Evolutionary conservation across 2,888 invertebrate species (phyloP), one percentile per base, ranked within the genome.

Genomic region (Zhuqinia jingwanae): DNA sequence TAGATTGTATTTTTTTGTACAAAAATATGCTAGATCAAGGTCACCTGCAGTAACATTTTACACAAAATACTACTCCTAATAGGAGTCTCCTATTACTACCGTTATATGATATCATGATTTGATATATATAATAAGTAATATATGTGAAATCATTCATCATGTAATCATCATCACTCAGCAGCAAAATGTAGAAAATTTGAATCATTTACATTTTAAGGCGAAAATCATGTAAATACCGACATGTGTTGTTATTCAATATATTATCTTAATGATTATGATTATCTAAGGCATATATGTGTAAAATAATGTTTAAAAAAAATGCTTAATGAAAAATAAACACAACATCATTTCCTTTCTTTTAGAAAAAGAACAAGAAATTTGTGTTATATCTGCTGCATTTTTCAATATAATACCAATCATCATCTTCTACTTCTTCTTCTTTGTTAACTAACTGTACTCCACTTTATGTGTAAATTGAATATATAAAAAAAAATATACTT

Each of bases 241-340:
- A 68, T 30, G 45, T 68, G 68, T 68, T 68, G 58, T 42, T 58
- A 77, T 77, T 77, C 25, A 78, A 78, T 25, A 17, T 45, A 11
- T 22, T 78, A 78, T 78, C 78, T 78, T 45, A 78, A 78, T 78
- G 27, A 47, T 58, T 36, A 77, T 77, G 8, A 15, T 47, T 50
- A 75, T 75, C 58, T 8, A 50, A 13, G n/a, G 53, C 53, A 53
- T 1, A 17, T 6, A 20, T 2, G n/a, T n/a, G 53, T 8, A 17
- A 11, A 47, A 47, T 47, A 2, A 2, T 47, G 11, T 47, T n/a
- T n/a, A n/a, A n/a, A n/a, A n/a, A n/a, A n/a, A n/a, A n/a, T n/a
- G n/a, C n/a, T n/a, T n/a, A n/a, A n/a, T n/a, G n/a, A n/a, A n/a
- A n/a, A n/a, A n/a, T n/a, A n/a, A n/a, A n/a, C n/a, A n/a, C n/a